These are phyloP conservation scores for Tichodroma muraria DNA, from an alignment of 2,113 vertebrate genomes.

Conservation along the genomic window DNA sequence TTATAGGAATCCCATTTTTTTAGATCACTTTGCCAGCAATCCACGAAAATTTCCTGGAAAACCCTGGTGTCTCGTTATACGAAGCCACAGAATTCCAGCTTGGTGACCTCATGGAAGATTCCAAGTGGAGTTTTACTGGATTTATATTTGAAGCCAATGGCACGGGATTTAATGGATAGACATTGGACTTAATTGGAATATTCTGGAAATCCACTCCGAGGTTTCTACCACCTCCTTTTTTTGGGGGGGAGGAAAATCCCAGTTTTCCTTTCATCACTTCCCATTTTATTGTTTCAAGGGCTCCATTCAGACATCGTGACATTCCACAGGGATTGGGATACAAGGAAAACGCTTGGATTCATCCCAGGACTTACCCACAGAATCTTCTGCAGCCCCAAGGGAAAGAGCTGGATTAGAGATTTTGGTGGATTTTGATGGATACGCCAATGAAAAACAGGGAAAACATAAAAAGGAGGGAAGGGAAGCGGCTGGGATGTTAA, in stretches of 20 bases:
- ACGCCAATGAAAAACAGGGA: background rate
- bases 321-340: background rate
- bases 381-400: slow-evolving; percentile 46
- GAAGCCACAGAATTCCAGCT: slow-evolving; percentile 20
- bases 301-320: background rate
- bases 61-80: slow-evolving; percentile 8
- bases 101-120: background rate
- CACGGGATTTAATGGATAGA: background rate
- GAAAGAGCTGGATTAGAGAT: slow-evolving; percentile 8
- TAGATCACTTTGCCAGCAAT: background rate
- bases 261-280: background rate
- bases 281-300: background rate
- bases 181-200: background rate
- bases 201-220: background rate
- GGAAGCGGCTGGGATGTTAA: background rate
- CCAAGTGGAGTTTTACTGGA: background rate
- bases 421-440: background rate
- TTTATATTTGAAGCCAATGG: background rate
- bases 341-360: background rate
- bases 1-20: background rate
- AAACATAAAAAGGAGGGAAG: background rate
- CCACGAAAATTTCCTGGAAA: slow-evolving; percentile 8
- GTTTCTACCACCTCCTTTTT: background rate
- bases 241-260: background rate
- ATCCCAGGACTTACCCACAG: slow-evolving; percentile 27